phyloP scores from a whole-genome alignment of 2,888 invertebrate species.

The Galerucella nymphaeae region DNA sequence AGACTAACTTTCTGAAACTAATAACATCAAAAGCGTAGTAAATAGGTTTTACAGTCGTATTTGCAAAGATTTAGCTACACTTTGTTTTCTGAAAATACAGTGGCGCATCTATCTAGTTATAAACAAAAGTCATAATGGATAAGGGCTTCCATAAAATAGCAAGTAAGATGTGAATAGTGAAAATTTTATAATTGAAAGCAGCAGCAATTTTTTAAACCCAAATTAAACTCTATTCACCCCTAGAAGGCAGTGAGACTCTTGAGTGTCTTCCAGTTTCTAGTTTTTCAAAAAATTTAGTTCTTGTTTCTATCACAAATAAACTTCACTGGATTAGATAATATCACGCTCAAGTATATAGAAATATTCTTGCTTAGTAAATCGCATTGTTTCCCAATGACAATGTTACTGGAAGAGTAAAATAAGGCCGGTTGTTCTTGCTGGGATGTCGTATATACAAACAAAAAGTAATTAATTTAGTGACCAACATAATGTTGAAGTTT shows the following conservation, averaged over 20 bases:
- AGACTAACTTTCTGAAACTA: conserved; percentile 29
- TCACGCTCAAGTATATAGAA: no score
- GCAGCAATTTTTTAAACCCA: no score
- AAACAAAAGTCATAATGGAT: neutral
- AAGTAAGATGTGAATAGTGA: neutral
- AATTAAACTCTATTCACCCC: no score
- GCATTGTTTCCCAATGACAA: conserved; percentile 20
- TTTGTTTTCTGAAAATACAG: conserved; percentile 7
- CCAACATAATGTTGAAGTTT: conserved; percentile 40
- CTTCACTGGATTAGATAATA: no score
- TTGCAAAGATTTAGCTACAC: conserved; percentile 14
- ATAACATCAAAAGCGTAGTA: conserved; percentile 30
- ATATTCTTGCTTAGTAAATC: conserved; percentile 2
- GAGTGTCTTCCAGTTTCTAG: no score
- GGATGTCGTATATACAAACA: conserved; percentile 31
- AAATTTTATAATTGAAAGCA: no score
- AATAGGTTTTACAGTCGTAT: conserved; percentile 27
- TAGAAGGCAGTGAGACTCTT: no score
- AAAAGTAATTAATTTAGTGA: conserved; percentile 41
- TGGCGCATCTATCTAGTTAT: neutral
- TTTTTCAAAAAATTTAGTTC: no score
- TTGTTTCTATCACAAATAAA: no score
- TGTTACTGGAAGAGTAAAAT: conserved; percentile 14
- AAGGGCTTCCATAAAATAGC: neutral
- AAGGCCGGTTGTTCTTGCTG: conserved; percentile 7